Base-by-base conservation (phyloP, 2,797 vertebrate species). In the Lithobates sylvaticus region DNA sequence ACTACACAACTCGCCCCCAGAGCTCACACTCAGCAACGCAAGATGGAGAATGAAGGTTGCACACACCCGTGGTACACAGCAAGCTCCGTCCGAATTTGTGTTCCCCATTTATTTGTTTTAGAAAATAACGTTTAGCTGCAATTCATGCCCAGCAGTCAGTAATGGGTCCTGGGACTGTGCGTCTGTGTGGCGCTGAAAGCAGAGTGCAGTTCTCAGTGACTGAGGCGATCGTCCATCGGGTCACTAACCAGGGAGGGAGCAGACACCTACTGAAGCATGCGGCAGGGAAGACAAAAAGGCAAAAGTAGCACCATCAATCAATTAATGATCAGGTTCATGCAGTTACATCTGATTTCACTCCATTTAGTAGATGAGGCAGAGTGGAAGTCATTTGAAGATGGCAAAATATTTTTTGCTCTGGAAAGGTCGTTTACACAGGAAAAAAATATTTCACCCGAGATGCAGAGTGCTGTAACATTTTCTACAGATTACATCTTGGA, bases 61-160 rank as follows among this genome's bases (percentile, higher is more conserved):
- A 82, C 85, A 86, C 79, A 82, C 79, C 79, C 64, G 72, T 77
- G 79, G 65, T 71, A 77, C 85, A 23, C 85, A 86, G 85, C 74
- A 86, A 58, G 32, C 73, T 77, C 50, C 73, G 0, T 73, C 12
- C 26, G 79, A 27, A 26, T 78, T 77, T 5, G 47, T 64, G 79
- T 83, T 82, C 2, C 85, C 85, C 79, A 86, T 85, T n/a, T 61
- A 29, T 29, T 26, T 26, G 61, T 65, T 26, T 67, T 67, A 67
- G n/a, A 67, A 27, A 12, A 67, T 27, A 67, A 29, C 65, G 10
- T 67, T 29, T 76, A 84, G 73, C 39, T 18, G 81, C 23, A 44
- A 67, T 36, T 74, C 47, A 82, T 72, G 80, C 72, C 72, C 54
- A 42, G 72, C 16, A 42, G 54, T 44, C 32, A 82, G 54, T n/a